Evolutionary conservation across 92 coral and sea anemone species (phyloP), one percentile per base, ranked within the genome.

Genomic region (Palythoa grandis): DNA sequence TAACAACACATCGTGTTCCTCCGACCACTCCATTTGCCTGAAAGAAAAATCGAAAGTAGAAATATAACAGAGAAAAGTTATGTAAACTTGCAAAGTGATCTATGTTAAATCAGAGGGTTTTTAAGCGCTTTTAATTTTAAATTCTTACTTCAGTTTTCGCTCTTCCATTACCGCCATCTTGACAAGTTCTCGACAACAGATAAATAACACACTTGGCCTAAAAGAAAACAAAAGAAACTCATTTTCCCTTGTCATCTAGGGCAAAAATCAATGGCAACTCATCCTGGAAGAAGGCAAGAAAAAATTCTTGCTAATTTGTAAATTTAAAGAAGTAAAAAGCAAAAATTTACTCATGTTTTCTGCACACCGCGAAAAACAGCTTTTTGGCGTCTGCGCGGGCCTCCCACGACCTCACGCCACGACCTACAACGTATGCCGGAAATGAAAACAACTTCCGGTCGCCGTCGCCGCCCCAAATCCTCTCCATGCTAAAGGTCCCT

Each of bases 1-100:
- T 13, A 86, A 16, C 76, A 77, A 48, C 76, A 86, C 85, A 50
- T 77, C 65, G 74, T 85, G 82, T 1, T 72, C 88, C 3, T 85
- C 82, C 39, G 58, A n/a, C 82, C 88, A 74, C 82, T 85, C 88
- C 88, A 85, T 85, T 53, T 29, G 87, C 72, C 69, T 50, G 70
- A 84, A 72, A 22, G 53, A 56, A 71, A 84, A 84, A 11, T 83
- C 15, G 48, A 72, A 72, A 39, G 15, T 72, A 13, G n/a, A 38
- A 72, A 38, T 72, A 53, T 54, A 84, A 17, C 74, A 84, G 40
- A 57, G 38, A 75, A 48, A 50, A 11, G 7, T n/a, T 52, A 75
- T 20, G 39, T 52, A 23, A 52, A 53, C 9, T 43, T 2, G 76
- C n/a, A 39, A 72, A 72, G 10, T 72, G 53, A 72, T 39, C 5